These are phyloP conservation scores for Hyles vespertilio DNA, from an alignment of 1,140 invertebrate species.

Conservation along the genomic window DNA sequence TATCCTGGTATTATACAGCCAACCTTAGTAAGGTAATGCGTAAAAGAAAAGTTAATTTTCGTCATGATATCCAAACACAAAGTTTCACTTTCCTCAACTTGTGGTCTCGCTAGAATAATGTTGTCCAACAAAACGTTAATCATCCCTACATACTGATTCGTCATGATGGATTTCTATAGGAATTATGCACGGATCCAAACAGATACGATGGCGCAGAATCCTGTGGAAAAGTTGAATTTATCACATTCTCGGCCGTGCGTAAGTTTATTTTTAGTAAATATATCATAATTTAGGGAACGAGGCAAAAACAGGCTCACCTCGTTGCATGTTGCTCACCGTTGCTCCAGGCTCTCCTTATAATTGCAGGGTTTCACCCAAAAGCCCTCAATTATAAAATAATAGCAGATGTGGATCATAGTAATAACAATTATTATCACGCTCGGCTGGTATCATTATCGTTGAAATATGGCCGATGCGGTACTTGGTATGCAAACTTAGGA, in stretches of 20 bases:
- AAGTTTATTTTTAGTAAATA: conserved; percentile 30
- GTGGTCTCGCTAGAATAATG: too few relatives aligned
- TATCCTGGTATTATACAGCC: too few relatives aligned
- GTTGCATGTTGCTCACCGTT: conserved; percentile 60
- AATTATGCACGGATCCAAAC: too few relatives aligned
- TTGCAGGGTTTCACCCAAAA: conserved; percentile 71
- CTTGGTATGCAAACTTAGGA: conserved; percentile 59
- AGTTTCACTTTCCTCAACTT: too few relatives aligned
- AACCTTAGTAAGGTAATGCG: too few relatives aligned
- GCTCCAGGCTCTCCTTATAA: conserved; percentile 70
- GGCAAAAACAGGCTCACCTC: conserved; percentile 58
- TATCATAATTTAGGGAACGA: conserved; percentile 49
- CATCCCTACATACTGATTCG: too few relatives aligned
- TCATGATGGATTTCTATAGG: too few relatives aligned
- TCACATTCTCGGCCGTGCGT: conserved; percentile 14
- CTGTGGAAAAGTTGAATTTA: conserved; percentile 16
- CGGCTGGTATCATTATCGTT: conserved; percentile 64
- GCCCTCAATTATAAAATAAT: conserved; percentile 76
- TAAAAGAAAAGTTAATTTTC: too few relatives aligned
- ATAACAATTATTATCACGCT: conserved; percentile 76
- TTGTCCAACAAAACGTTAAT: too few relatives aligned
- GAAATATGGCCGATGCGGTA: conserved; percentile 64
- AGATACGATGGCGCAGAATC: conserved; percentile 7
- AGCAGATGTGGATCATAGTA: conserved; percentile 74
- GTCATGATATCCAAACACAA: too few relatives aligned